Percentiles rank a stretch among this genome's conserved stretches.
These are phyloP conservation scores for Anorthoa munda DNA, from an alignment of 2,888 invertebrate genomes.

Conservation along the genomic window DNA sequence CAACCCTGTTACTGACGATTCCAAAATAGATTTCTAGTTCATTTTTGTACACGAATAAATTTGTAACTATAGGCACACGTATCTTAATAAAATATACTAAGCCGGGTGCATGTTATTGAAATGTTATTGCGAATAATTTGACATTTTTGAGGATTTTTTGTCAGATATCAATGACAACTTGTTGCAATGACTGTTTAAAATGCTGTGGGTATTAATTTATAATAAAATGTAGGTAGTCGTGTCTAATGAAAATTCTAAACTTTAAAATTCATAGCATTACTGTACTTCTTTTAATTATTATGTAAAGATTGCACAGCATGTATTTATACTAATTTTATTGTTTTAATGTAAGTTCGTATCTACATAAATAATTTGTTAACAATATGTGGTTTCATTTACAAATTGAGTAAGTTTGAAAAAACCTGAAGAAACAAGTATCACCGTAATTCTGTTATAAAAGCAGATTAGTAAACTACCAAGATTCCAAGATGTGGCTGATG, in stretches of 20 bases:
- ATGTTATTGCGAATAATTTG: constrained; percentile 87
- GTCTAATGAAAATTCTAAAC: constrained; percentile 45
- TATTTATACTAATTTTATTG: constrained; percentile 71
- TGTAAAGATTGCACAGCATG: constrained; percentile 61
- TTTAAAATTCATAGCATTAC: constrained; percentile 53
- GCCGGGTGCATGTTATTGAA: constrained; percentile 72
- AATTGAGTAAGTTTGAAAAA: constrained; percentile 30
- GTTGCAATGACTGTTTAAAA: constrained; percentile 82
- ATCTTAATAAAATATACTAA: constrained; percentile 61
- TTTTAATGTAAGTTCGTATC: constrained; percentile 66
- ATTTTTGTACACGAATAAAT: constrained; percentile 22
- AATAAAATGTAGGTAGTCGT: constrained; percentile 51
- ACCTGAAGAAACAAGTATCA: not conserved
- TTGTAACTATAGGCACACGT: constrained; percentile 26
- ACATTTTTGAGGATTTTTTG: constrained; percentile 74
- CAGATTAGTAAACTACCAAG: constrained; percentile 33
- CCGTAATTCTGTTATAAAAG: constrained; percentile 26
- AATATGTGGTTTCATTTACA: constrained; percentile 61
- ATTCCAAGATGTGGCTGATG: too few relatives aligned
- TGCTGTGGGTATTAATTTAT: constrained; percentile 72
- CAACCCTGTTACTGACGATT: not conserved
- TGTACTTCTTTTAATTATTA: constrained; percentile 49
- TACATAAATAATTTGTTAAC: constrained; percentile 74
- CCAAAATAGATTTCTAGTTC: constrained; percentile 1
- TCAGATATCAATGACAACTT: constrained; percentile 79